These are phyloP conservation scores for Reticulitermes speratus DNA, from an alignment of 1,140 invertebrate genomes.

Conservation along the genomic window DNA sequence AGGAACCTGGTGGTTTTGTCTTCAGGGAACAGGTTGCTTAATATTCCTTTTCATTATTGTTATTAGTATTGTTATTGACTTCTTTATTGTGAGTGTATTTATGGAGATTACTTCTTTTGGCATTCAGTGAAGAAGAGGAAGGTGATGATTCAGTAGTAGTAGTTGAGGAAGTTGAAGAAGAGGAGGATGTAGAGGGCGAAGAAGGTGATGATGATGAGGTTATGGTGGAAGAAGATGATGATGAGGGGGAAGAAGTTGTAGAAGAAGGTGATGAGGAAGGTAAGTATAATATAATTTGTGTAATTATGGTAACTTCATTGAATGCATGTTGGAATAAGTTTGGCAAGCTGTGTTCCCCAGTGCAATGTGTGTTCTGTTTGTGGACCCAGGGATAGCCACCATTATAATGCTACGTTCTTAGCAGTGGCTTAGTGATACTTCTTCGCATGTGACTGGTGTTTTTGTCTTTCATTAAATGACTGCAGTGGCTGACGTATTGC, in stretches of 20 bases:
- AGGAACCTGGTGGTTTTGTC: no score
- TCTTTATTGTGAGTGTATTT: no score
- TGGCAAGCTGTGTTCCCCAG: neutral
- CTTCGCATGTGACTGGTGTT: no score
- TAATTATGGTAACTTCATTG: neutral
- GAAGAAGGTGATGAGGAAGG: constrained; percentile 27
- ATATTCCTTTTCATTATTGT: no score
- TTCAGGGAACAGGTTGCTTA: no score
- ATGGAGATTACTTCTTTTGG: neutral
- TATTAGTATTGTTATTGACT: no score
- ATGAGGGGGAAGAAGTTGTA: constrained; percentile 28
- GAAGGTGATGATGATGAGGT: constrained; percentile 30
- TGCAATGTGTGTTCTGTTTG: neutral
- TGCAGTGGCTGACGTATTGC: no score
- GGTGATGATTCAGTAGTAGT: constrained; percentile 29
- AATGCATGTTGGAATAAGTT: neutral
- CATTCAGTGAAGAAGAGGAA: constrained; percentile 29
- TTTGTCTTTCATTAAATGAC: no score
- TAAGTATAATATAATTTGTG: neutral
- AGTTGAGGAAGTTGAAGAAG: constrained; percentile 26
- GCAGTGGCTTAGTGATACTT: neutral
- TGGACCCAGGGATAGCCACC: no score
- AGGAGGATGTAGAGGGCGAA: constrained; percentile 27
- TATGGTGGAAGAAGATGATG: constrained; percentile 31
- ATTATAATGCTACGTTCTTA: no score